Base-by-base conservation (phyloP, 2,113 vertebrate genomes). In the Lophochroa leadbeateri region DNA sequence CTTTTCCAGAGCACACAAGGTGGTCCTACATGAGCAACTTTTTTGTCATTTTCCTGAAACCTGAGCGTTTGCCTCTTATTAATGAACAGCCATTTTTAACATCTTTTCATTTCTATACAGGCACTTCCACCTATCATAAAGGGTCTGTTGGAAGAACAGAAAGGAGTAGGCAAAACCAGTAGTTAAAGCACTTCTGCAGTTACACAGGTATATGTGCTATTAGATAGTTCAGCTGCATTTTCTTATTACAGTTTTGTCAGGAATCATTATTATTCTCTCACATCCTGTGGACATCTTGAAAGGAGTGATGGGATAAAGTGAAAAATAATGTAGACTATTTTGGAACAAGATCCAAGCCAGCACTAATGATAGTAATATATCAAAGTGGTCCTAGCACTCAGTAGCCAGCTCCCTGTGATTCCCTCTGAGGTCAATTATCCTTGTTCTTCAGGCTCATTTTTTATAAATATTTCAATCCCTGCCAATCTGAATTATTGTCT, bases 241-340 rank as follows among this genome's bases (percentile, higher is more conserved):
- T 85, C 70, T 77, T 92, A 53, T 76, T 92, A 79, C 35, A 79
- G 1, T 77, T 94, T 96, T 92, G 63, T 91, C 92, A 93, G 91
- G 70, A 92, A 85, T 85, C 81, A 65, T 94, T 85, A 94, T 92
- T 95, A 89, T 92, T 95, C 84, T 94, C 74, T 80, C 58, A 28
- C 7, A 16, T 97, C 78, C 39, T 39, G 37, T 89, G 75, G 91
- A 96, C 88, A 87, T 75, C 86, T 79, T 95, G 91, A 94, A 91
- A 94, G 74, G 58, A 94, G 63, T 94, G 94, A 94, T 92, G 43
- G 86, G 46, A 76, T 63, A 93, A 93, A 93, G 87, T 97, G 96
- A 96, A 96, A 96, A 97, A 96, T 96, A 96, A 90, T 77, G 78
- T 96, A 69, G 95, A 92, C 92, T 94, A 95, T 96, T 95, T 94